These are phyloP conservation scores for Macaria notata DNA, from an alignment of 2,888 invertebrate genomes.

Conservation along the genomic window DNA sequence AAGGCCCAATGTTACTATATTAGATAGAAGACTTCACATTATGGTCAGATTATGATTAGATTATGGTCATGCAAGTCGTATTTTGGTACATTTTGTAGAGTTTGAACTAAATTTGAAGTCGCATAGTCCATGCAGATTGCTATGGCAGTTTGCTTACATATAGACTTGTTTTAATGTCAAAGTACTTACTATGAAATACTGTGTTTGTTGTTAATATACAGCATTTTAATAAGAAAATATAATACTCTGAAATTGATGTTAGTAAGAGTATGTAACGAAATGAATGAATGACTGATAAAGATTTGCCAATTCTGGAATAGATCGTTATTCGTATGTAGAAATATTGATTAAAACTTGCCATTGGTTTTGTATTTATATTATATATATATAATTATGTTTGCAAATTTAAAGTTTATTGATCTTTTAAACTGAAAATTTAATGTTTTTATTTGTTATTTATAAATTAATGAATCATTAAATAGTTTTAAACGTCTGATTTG, in stretches of 20 bases:
- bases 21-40: conserved; percentile 1
- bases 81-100: conserved; percentile 27
- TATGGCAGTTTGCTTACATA: conserved; percentile 3
- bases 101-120: conserved; percentile 28
- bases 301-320: too few species aligned
- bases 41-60: conserved; percentile 21
- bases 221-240: not conserved
- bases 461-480: not conserved
- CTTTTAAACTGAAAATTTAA: too few species aligned
- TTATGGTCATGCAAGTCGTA: conserved; percentile 30
- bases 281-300: not conserved
- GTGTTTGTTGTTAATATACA: not conserved
- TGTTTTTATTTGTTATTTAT: too few species aligned
- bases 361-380: too few species aligned
- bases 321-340: too few species aligned
- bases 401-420: not conserved
- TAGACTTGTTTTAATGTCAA: conserved; percentile 2
- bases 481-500: conserved; percentile 27
- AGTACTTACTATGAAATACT: not conserved
- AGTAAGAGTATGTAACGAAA: not conserved
- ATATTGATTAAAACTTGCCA: too few species aligned
- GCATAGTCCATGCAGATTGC: conserved; percentile 14
- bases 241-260: not conserved
- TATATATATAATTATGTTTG: not conserved
- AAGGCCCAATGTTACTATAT: conserved; percentile 9